Evolutionary conservation across 2,113 vertebrate genomes (phyloP).

Genomic region (Strix aluco): DNA sequence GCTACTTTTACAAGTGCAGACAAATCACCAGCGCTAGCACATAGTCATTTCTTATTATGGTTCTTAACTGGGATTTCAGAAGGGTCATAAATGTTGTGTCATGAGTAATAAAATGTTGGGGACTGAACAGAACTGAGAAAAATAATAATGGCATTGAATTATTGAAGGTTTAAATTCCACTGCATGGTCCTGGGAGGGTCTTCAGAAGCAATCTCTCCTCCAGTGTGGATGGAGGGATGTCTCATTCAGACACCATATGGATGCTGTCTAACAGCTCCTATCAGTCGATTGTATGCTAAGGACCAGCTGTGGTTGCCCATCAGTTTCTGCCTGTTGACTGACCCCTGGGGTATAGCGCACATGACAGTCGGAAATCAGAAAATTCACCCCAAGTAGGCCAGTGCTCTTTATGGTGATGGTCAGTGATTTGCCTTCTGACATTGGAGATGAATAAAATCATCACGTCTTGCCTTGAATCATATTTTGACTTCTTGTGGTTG

Average conservation of each 20-base stretch:
- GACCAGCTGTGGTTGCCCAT: not conserved
- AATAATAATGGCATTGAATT: not conserved
- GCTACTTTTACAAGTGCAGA: not conserved
- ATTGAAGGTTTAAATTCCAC: not conserved
- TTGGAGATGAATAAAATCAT: not conserved
- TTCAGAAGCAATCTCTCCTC: not conserved
- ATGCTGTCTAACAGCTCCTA: not conserved
- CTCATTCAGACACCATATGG: not conserved
- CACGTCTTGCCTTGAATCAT: accelerated
- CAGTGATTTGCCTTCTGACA: not conserved
- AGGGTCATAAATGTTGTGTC: slow-evolving; percentile 5
- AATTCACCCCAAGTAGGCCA: not conserved
- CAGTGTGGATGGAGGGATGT: not conserved
- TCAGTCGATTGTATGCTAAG: not conserved
- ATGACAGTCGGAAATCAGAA: not conserved
- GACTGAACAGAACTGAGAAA: not conserved
- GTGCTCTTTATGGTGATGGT: not conserved
- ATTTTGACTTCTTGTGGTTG: not conserved
- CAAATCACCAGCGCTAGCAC: not conserved
- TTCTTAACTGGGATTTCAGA: slow-evolving; percentile 28
- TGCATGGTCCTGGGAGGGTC: not conserved
- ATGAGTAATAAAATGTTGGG: not conserved
- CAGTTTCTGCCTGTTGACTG: not conserved
- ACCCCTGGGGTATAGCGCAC: not conserved
- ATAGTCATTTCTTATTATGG: not conserved